Evolutionary conservation across 2,888 invertebrate genomes (phyloP).

Genomic region (Pristionchus entomophagus): DNA sequence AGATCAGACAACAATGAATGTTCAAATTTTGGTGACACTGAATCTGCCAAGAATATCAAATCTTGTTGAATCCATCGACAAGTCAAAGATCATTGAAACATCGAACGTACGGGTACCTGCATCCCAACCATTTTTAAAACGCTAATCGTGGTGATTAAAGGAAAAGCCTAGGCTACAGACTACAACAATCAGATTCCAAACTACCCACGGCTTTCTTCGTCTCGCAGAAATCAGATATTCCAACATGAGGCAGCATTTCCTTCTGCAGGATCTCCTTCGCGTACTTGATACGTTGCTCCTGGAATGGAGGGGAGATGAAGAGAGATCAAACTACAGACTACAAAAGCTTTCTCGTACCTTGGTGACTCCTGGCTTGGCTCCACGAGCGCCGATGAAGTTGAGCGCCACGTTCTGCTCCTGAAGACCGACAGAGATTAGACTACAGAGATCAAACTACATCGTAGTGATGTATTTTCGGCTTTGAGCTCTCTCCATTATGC

Average conservation of each 20-base stretch:
- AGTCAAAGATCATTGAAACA: too few relatives aligned
- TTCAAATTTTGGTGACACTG: too few relatives aligned
- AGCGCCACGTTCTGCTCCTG: slow-evolving; percentile 97
- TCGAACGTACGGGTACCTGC: too few relatives aligned
- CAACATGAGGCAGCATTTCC: slow-evolving; percentile 99
- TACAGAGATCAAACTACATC: neutral
- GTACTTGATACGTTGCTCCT: slow-evolving; percentile 85
- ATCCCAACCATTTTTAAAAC: too few relatives aligned
- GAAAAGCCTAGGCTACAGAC: slow-evolving; percentile 57
- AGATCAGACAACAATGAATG: slow-evolving; percentile 2
- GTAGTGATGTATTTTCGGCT: too few relatives aligned
- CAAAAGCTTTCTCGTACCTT: slow-evolving; percentile 86
- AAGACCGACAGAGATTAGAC: neutral
- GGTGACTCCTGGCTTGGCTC: slow-evolving; percentile 96
- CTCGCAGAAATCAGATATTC: slow-evolving; percentile 99
- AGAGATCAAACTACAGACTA: neutral
- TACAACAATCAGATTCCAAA: neutral
- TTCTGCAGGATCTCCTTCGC: slow-evolving; percentile 99
- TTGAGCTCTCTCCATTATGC: too few relatives aligned
- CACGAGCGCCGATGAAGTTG: slow-evolving; percentile 97
- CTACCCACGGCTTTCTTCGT: slow-evolving; percentile 89
- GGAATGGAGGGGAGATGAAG: neutral
- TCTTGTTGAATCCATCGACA: too few relatives aligned
- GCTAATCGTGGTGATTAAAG: too few relatives aligned
- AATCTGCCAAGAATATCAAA: too few relatives aligned